These are phyloP conservation scores for Silurus lanzhouensis DNA, from an alignment of 2,797 vertebrate genomes.

Conservation along the genomic window DNA sequence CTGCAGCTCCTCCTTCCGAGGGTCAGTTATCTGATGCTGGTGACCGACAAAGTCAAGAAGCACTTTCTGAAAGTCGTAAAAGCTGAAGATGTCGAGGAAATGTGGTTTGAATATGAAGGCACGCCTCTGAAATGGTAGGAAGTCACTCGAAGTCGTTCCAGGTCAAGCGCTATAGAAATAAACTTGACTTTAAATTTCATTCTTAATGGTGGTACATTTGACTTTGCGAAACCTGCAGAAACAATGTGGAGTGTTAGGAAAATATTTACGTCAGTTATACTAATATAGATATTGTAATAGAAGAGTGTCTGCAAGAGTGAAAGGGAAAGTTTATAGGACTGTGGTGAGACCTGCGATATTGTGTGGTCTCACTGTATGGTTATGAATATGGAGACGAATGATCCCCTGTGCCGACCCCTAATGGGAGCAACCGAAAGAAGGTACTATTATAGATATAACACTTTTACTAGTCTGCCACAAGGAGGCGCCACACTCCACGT, in stretches of 20 bases:
- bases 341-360: no score
- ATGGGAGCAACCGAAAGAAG: no score
- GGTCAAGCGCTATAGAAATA: no score
- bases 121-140: conserved; percentile 92
- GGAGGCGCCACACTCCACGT: conserved; percentile 55
- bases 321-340: no score
- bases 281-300: background rate
- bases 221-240: no score
- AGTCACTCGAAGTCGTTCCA: no score
- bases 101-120: conserved; percentile 98
- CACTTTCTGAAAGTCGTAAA: conserved; percentile 96
- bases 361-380: no score
- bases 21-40: conserved; percentile 94
- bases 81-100: conserved; percentile 90
- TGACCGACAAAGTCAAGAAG: conserved; percentile 98
- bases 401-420: no score
- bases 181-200: no score
- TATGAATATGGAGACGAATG: no score
- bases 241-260: background rate
- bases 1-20: conserved; percentile 91
- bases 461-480: conserved; percentile 51
- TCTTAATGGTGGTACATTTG: no score
- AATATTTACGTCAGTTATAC: background rate
- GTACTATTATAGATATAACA: background rate
- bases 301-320: no score